Evolutionary conservation across 2,113 vertebrate species (phyloP).

Genomic region (Bos indicus): DNA sequence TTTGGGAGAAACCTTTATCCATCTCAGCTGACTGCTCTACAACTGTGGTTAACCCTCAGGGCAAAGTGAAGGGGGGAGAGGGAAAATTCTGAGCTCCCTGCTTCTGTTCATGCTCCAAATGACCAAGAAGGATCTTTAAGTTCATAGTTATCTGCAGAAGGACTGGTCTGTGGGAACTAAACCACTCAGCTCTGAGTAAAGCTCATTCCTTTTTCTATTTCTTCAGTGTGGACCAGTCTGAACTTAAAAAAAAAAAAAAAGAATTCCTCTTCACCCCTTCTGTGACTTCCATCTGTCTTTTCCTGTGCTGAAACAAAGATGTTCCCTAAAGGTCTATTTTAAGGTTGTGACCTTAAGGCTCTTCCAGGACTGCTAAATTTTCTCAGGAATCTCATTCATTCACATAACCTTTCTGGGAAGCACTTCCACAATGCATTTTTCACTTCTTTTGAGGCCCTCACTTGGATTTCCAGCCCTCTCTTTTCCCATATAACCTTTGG

Average conservation of each 20-base stretch:
- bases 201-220: background rate
- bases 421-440: background rate
- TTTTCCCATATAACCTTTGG: background rate
- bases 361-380: background rate
- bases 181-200: background rate
- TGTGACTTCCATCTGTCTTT: background rate
- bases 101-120: background rate
- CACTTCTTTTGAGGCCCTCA: background rate
- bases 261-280: background rate
- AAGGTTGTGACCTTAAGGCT: background rate
- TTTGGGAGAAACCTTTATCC: background rate
- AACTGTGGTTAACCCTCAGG: background rate
- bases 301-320: background rate
- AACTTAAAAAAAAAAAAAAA: background rate
- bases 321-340: background rate
- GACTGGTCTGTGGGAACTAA: background rate
- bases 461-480: background rate
- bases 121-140: background rate
- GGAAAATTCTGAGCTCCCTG: background rate
- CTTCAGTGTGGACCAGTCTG: background rate
- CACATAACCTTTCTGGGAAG: background rate
- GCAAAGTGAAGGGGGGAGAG: background rate
- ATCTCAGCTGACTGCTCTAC: background rate
- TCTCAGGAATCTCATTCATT: background rate
- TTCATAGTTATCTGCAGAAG: background rate